Evolutionary conservation across 1,140 invertebrate species (phyloP), one percentile per base, ranked within the genome.

Genomic region (Hypsibius dujardini): DNA sequence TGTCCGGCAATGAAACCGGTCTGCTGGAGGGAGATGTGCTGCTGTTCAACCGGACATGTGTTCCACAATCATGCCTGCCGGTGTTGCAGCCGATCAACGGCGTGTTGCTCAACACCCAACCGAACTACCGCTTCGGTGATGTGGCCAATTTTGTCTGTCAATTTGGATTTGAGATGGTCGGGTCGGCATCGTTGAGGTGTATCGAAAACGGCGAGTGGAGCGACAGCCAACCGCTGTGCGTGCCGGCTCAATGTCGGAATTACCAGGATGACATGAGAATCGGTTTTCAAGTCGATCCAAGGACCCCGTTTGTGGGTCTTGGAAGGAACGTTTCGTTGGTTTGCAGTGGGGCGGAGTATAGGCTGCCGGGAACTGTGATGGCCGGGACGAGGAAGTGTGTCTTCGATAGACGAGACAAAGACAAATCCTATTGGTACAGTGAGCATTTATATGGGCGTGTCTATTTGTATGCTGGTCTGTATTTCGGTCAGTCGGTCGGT

Each of bases 11-110:
- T 7, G 95, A 98, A 83, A 87, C 85, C 72, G 95, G 94, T 2
- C 80, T 87, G 74, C 81, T 89, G 74, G 88, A 92, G 77, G 89
- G 90, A 1, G 93, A 97, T 79, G 83, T 86, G 1, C 90, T 89
- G 79, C 87, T 92, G 78, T 84, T 89, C 73, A 96, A 96, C 78
- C 95, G 96, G 81, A 94, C 92, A 28, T 95, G 92, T 79, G 92
- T 96, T 47, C 88, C 0, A 83, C 92, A 1, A 90, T 92, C 45
- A 87, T 97, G 93, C 76, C 87, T 91, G 3, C 77, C 80, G 1
- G 77, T 96, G 40, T 77, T 80, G n/a, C 81, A 86, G 0, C 92
- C 92, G 1, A 88, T 90, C 77, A 95, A 97, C 81, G 93, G 92
- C 62, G 84, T 89, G 75, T 80, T 96, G 50, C 78, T 97, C 15